Percentiles rank a stretch among this genome's conserved stretches.
phyloP scores from a whole-genome alignment of 2,888 invertebrate genomes.

The Tetragonula carbonaria region DNA sequence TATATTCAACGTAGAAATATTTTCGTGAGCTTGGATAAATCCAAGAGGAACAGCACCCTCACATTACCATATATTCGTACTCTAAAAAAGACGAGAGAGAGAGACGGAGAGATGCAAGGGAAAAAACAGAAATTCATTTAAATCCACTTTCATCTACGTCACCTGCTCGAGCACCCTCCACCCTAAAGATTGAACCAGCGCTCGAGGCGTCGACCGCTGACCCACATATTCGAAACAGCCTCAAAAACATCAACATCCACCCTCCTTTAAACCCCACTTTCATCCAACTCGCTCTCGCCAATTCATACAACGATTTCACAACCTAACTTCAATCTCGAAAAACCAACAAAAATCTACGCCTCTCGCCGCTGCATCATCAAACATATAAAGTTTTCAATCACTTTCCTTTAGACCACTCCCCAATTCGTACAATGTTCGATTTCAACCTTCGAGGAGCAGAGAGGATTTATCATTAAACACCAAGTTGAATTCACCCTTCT shows the following conservation, averaged over 20 bases:
- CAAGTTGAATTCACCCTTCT: too few relatives aligned
- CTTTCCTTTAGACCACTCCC: too few relatives aligned
- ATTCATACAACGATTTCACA: background rate
- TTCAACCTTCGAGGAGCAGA: too few relatives aligned
- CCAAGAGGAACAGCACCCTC: background rate
- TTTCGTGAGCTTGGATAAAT: background rate
- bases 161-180: background rate
- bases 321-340: too few relatives aligned
- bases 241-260: slow-evolving; percentile 38
- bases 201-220: slow-evolving; percentile 39
- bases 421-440: too few relatives aligned
- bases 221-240: slow-evolving; percentile 33
- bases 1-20: background rate
- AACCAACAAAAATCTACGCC: too few relatives aligned
- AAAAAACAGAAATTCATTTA: background rate
- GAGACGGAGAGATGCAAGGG: background rate
- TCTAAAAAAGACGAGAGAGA: background rate
- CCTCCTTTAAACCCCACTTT: background rate
- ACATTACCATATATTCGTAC: background rate
- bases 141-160: background rate
- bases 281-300: background rate
- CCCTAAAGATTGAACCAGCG: slow-evolving; percentile 1
- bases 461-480: too few relatives aligned
- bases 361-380: too few relatives aligned
- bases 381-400: too few relatives aligned